Percentiles rank a stretch among this genome's conserved stretches.
phyloP scores from a whole-genome alignment of 2,888 invertebrate genomes.

The Limenitis camilla region DNA sequence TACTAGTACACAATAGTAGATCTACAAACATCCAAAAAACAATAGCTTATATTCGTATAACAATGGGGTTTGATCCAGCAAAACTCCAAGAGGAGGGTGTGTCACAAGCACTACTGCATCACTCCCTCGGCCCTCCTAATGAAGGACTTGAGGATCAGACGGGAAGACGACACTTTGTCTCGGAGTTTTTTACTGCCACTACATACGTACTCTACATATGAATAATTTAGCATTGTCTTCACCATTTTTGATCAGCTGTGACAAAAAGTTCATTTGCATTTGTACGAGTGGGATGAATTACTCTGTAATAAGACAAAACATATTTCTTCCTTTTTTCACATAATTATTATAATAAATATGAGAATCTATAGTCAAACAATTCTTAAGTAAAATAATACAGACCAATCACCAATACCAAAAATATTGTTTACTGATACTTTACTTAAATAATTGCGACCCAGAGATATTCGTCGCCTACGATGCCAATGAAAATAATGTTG shows the following conservation, averaged over 20 bases:
- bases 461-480: too few species aligned
- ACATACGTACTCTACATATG: constrained; percentile 22
- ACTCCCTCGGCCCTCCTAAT: constrained; percentile 42
- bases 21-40: constrained; percentile 3
- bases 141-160: constrained; percentile 42
- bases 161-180: constrained; percentile 46
- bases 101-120: constrained; percentile 36
- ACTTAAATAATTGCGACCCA: too few species aligned
- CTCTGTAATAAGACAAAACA: neutral
- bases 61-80: constrained; percentile 21
- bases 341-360: too few species aligned
- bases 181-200: constrained; percentile 41
- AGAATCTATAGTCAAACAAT: too few species aligned
- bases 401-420: too few species aligned
- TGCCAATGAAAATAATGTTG: too few species aligned
- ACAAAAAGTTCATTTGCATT: constrained; percentile 15
- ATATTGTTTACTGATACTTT: too few species aligned
- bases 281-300: neutral
- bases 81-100: constrained; percentile 28
- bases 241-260: constrained; percentile 21
- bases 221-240: constrained; percentile 22
- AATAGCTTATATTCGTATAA: constrained; percentile 12
- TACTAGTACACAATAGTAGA: neutral
- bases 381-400: too few species aligned
- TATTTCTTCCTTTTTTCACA: neutral